phyloP scores from a whole-genome alignment of 2,113 vertebrate genomes.

The Ploceus nigricollis region DNA sequence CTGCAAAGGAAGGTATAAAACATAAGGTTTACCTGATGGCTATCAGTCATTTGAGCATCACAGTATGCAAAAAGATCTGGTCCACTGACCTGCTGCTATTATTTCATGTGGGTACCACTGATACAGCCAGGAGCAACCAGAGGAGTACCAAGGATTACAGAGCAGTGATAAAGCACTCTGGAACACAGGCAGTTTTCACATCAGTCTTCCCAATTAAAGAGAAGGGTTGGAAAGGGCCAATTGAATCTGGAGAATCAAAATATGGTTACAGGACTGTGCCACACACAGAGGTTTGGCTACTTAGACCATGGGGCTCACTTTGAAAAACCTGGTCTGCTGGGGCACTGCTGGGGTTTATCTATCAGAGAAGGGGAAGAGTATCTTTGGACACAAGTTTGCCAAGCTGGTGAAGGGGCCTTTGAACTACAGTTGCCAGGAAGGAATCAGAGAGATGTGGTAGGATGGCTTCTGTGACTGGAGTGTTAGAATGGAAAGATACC shows the following conservation, averaged over 20 bases:
- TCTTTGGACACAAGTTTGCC: background rate
- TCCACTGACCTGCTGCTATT: background rate
- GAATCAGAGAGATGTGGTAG: background rate
- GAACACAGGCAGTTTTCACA: background rate
- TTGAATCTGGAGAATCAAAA: background rate
- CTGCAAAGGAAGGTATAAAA: background rate
- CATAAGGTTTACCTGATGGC: background rate
- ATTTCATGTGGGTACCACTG: background rate
- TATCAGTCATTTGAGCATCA: background rate
- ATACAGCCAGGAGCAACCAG: background rate
- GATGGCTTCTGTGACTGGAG: background rate
- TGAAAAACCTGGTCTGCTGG: background rate
- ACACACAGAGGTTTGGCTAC: background rate
- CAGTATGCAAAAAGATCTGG: background rate
- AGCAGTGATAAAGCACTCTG: background rate
- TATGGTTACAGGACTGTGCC: background rate
- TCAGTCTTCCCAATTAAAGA: background rate
- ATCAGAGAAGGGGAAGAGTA: background rate
- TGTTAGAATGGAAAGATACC: background rate
- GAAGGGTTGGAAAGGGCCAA: background rate
- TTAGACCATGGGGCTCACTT: background rate
- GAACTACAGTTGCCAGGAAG: background rate
- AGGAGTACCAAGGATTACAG: background rate
- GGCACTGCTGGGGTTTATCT: background rate
- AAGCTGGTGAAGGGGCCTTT: background rate